Conservation (phyloP, 1,140 invertebrate species). For the Drosophila persimilis region DNA sequence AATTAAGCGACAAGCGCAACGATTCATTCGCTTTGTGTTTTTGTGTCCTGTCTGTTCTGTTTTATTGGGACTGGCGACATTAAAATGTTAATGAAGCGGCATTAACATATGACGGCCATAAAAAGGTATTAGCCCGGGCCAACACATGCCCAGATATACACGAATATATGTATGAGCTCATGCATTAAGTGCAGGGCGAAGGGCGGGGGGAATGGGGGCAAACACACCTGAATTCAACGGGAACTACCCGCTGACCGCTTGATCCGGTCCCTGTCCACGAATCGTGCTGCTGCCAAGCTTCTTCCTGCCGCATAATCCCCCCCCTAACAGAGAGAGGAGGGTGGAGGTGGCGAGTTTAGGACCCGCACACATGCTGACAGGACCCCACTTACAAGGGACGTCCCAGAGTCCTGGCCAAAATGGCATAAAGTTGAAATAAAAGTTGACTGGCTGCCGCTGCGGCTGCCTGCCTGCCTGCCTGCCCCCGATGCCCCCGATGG, state of each 20-base stretch:
- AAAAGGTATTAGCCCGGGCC: slow-evolving; percentile 72
- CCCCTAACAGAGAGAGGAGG: not conserved
- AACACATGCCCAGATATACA: slow-evolving; percentile 39
- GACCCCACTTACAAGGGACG: slow-evolving; percentile 51
- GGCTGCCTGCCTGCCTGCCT: slow-evolving; percentile 5
- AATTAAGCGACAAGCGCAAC: slow-evolving; percentile 53
- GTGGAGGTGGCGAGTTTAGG: slow-evolving; percentile 19
- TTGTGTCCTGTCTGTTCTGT: slow-evolving; percentile 38
- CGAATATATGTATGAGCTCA: slow-evolving; percentile 43
- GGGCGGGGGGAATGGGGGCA: not conserved
- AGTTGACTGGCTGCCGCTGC: slow-evolving; percentile 56
- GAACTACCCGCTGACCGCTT: slow-evolving; percentile 72
- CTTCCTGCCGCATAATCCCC: slow-evolving; percentile 64
- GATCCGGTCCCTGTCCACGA: slow-evolving; percentile 48
- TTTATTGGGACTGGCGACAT: slow-evolving; percentile 65
- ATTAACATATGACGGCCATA: slow-evolving; percentile 80
- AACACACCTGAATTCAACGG: slow-evolving; percentile 50
- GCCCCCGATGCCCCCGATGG: slow-evolving; percentile 2
- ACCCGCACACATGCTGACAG: slow-evolving; percentile 68
- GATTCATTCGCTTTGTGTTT: slow-evolving; percentile 6
- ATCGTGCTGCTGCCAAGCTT: not conserved
- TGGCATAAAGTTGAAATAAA: slow-evolving; percentile 78
- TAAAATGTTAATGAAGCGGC: slow-evolving; percentile 79
- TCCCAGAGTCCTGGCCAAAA: slow-evolving; percentile 51
- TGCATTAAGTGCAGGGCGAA: slow-evolving; percentile 42